phyloP scores from a whole-genome alignment of 2,888 invertebrate species.

The Pachymerium ferrugineum region DNA sequence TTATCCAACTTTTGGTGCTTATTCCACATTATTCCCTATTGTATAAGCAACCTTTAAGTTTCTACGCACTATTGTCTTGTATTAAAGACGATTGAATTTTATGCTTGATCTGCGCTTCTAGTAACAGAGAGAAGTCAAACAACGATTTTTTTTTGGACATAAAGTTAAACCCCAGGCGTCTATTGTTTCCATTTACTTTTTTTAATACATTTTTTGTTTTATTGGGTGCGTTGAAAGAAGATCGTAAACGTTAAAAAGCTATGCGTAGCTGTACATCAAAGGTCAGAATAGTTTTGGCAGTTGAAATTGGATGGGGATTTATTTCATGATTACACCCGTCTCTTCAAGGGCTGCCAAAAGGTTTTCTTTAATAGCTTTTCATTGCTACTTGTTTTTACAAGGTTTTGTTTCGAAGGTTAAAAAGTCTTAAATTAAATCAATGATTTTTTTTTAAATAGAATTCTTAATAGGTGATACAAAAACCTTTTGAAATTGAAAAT shows the following conservation, averaged over 20 bases:
- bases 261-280: neutral
- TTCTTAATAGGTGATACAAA: no score
- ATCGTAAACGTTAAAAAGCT: neutral
- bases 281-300: neutral
- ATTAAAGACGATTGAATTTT: no score
- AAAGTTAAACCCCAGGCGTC: neutral
- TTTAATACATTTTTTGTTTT: neutral
- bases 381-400: neutral
- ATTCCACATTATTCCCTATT: no score
- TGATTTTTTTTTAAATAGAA: no score
- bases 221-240: neutral
- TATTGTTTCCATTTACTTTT: neutral
- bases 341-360: neutral
- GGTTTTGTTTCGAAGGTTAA: no score
- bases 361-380: constrained; percentile 14
- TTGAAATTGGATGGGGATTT: constrained; percentile 15
- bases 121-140: no score
- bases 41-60: no score
- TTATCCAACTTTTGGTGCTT: no score
- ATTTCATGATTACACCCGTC: neutral
- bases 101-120: no score
- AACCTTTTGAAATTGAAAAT: no score
- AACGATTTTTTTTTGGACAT: neutral
- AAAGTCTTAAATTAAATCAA: no score
- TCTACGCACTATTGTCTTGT: no score